phyloP scores from a whole-genome alignment of 2,113 vertebrate genomes.

The Pontoporia blainvillei region DNA sequence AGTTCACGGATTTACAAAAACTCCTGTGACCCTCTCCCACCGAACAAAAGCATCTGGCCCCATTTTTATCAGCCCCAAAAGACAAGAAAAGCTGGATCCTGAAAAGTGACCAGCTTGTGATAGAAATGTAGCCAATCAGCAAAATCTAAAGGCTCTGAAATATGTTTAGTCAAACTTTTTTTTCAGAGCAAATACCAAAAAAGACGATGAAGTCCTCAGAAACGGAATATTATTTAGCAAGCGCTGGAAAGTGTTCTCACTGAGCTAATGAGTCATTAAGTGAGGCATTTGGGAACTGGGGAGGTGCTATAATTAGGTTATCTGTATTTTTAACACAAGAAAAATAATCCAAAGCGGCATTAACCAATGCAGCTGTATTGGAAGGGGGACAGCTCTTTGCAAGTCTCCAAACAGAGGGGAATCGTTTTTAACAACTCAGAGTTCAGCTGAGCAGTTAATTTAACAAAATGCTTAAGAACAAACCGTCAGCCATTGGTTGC shows the following conservation, averaged over 20 bases:
- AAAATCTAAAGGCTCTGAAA: constrained; percentile 59
- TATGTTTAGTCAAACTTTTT: constrained; percentile 71
- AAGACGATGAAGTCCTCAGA: constrained; percentile 73
- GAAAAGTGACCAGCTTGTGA: constrained; percentile 54
- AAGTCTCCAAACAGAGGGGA: constrained; percentile 72
- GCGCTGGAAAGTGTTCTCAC: constrained; percentile 63
- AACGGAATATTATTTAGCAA: constrained; percentile 72
- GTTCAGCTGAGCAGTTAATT: constrained; percentile 75
- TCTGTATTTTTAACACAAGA: constrained; percentile 76
- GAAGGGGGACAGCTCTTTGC: constrained; percentile 62
- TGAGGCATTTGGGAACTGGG: constrained; percentile 70
- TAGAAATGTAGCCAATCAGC: constrained; percentile 64
- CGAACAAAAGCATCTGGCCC: not conserved
- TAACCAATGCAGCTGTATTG: constrained; percentile 75
- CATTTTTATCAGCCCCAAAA: constrained; percentile 16
- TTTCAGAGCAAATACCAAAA: constrained; percentile 55
- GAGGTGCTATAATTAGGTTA: constrained; percentile 73
- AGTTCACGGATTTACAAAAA: constrained; percentile 20
- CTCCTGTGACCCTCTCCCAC: not conserved
- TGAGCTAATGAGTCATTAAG: constrained; percentile 74
- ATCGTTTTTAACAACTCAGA: constrained; percentile 71
- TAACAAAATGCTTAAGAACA: constrained; percentile 68
- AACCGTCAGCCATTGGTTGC: not conserved
- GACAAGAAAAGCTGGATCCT: not conserved
- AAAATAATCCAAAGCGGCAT: constrained; percentile 66